Conservation (phyloP, 2,113 vertebrate species). For the Crotophaga sulcirostris region DNA sequence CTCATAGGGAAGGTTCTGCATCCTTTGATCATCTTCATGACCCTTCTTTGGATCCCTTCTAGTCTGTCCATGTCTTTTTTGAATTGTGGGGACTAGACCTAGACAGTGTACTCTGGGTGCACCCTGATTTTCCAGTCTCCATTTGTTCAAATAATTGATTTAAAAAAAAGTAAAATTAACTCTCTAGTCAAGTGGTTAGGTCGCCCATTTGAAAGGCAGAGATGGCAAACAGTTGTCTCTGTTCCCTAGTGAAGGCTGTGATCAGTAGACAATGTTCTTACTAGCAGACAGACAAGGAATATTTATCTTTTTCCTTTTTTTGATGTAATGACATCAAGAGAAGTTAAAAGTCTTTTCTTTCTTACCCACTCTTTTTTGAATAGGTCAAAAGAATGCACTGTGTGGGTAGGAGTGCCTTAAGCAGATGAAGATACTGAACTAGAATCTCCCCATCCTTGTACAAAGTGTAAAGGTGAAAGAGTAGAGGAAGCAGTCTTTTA, state of each 20-base stretch:
- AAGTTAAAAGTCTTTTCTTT: neutral
- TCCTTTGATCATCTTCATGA: neutral
- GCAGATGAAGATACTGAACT: neutral
- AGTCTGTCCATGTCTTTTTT: neutral
- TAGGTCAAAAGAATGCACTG: neutral
- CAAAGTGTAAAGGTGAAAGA: neutral
- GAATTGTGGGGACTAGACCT: neutral
- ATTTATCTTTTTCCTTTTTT: neutral
- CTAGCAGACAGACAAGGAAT: neutral
- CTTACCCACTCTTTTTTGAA: neutral
- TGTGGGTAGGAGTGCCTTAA: neutral
- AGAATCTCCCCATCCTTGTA: neutral
- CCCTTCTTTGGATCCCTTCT: neutral
- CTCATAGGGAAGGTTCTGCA: neutral
- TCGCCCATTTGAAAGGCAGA: neutral
- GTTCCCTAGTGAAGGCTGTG: neutral
- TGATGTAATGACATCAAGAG: neutral
- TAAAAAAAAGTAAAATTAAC: neutral
- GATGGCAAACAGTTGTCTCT: neutral
- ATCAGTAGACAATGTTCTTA: neutral
- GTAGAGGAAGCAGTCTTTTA: neutral
- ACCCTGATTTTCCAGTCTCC: neutral
- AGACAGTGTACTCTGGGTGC: neutral
- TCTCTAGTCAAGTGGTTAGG: neutral
- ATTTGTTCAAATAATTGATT: neutral